Percentiles rank a stretch among this genome's conserved stretches.
phyloP scores from a whole-genome alignment of 2,888 invertebrate species.

The Volucella zonaria region DNA sequence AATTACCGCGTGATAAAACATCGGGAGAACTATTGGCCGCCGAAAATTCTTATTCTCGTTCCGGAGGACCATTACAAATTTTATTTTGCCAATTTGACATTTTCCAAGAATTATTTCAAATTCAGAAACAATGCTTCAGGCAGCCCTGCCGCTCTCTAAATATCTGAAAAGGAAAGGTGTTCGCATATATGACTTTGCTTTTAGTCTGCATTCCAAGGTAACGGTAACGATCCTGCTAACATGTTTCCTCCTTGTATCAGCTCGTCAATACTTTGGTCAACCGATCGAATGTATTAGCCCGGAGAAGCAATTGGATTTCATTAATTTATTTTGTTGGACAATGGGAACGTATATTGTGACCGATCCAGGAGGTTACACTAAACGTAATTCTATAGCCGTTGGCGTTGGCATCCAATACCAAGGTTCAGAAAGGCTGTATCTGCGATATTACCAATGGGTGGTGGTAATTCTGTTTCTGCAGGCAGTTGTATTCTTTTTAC shows the following conservation, averaged over 20 bases:
- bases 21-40: not conserved
- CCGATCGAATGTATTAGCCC: slow-evolving; percentile 89
- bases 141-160: slow-evolving; percentile 85
- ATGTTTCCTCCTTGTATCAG: slow-evolving; percentile 89
- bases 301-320: slow-evolving; percentile 84
- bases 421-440: slow-evolving; percentile 77
- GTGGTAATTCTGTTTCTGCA: slow-evolving; percentile 79
- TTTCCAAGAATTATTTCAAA: slow-evolving; percentile 3
- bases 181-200: slow-evolving; percentile 89
- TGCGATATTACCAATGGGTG: slow-evolving; percentile 82
- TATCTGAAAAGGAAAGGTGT: slow-evolving; percentile 86
- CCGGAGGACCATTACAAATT: slow-evolving; percentile 1
- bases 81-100: slow-evolving; percentile 1
- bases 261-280: slow-evolving; percentile 93
- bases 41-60: not conserved
- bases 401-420: slow-evolving; percentile 78
- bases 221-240: slow-evolving; percentile 89
- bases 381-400: slow-evolving; percentile 75
- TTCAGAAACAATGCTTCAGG: slow-evolving; percentile 84
- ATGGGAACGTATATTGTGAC: slow-evolving; percentile 87
- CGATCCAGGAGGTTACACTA: not conserved
- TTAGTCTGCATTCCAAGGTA: slow-evolving; percentile 88
- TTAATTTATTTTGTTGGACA: slow-evolving; percentile 92
- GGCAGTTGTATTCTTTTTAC: slow-evolving; percentile 79
- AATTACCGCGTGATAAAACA: not conserved